Percentiles rank a stretch among this genome's conserved stretches.
phyloP scores from a whole-genome alignment of 2,888 invertebrate species.

The Mythimna loreyi region DNA sequence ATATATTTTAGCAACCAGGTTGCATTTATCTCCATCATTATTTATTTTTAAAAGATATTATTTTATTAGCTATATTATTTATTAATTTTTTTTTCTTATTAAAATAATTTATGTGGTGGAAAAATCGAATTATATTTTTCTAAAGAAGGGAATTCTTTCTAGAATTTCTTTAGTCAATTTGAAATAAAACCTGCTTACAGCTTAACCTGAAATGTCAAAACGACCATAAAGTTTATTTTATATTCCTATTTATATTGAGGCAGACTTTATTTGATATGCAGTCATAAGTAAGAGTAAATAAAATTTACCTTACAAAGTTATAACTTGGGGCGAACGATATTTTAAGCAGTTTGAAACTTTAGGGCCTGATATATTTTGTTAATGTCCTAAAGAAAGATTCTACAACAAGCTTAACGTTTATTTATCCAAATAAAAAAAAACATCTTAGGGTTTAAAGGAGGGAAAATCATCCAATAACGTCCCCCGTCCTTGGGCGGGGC shows the following conservation, averaged over 20 bases:
- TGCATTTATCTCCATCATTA: too few relatives aligned
- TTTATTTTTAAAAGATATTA: too few relatives aligned
- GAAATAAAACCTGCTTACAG: background rate
- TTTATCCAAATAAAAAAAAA: too few relatives aligned
- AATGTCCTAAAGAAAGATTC: conserved; percentile 8
- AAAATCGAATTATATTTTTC: background rate
- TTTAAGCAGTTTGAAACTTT: conserved; percentile 26
- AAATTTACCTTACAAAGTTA: conserved; percentile 23
- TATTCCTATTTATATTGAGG: background rate
- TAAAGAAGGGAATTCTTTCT: background rate
- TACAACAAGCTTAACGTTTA: background rate
- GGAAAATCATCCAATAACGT: too few relatives aligned
- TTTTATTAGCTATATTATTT: background rate
- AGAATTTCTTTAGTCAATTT: background rate
- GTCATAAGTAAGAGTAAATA: conserved; percentile 10
- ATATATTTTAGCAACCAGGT: too few relatives aligned
- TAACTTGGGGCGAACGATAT: conserved; percentile 22
- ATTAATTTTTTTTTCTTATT: background rate
- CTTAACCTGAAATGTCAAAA: conserved; percentile 3
- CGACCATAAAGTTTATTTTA: conserved; percentile 27
- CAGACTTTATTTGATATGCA: conserved; percentile 25
- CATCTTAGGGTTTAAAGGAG: too few relatives aligned
- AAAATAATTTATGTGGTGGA: background rate
- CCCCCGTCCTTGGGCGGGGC: too few relatives aligned
- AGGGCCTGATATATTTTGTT: conserved; percentile 15